Base-by-base conservation (phyloP, 2,113 vertebrate species). In the Symphodus melops region DNA sequence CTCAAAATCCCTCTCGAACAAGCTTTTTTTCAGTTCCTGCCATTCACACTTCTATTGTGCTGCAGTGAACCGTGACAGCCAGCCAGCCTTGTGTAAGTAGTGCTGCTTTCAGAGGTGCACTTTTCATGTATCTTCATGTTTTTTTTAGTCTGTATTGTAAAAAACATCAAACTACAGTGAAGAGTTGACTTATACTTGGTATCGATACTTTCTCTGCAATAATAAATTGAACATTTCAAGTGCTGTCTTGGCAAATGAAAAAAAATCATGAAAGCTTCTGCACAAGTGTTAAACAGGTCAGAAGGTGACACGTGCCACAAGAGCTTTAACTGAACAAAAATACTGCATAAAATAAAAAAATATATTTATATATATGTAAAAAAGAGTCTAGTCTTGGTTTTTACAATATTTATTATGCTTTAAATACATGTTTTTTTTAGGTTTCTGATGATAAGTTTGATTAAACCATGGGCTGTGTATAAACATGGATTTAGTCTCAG, bases 1-100 rank as follows among this genome's bases (percentile, higher is more conserved):
- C 71, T 89, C 78, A 77, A 85, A 91, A 89, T 86, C 86, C 75
- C 79, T 73, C 61, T 83, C 36, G 55, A 64, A 90, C 84, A 88
- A 82, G 75, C 83, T 74, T 82, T 88, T 80, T 75, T 75, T 86
- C 82, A 82, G 65, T 80, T 85, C 75, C 78, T 82, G 83, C 58
- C 60, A 73, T 83, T 89, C 82, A 84, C 75, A 75, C 51, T 69
- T 61, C 62, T 73, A 86, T 90, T 90, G 86, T 87, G 81, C 67
- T 63, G 79, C 77, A 85, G 37, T 85, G 71, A 88, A 84, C 82
- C 86, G 74, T 88, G 56, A 70, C 83, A 68, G 16, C 71, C 68
- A 53, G 66, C 37, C 28, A 51, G 20, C 46, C 66, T 59, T 57
- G 19, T 80, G 42, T 23, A 19, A 56, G 55, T 42, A n/a, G 54